A percentile compares a stretch with the other conserved stretches of the same genome.
Conservation (phyloP, 2,797 vertebrate genomes). For the Arnoldichthys spilopterus region DNA sequence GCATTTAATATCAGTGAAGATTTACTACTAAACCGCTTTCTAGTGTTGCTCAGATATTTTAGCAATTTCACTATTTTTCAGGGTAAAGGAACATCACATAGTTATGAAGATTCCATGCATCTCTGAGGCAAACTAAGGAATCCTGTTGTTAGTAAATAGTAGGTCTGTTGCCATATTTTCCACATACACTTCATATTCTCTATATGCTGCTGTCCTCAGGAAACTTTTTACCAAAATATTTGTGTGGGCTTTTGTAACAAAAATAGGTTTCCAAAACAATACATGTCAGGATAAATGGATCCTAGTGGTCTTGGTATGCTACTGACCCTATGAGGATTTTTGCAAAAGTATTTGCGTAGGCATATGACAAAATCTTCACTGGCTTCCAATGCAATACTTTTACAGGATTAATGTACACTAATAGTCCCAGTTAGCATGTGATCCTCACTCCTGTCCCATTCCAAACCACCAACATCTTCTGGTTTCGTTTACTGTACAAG, state of each 20-base stretch:
- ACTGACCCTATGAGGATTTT: slow-evolving; percentile 70
- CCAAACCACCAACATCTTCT: slow-evolving; percentile 81
- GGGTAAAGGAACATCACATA: not conserved
- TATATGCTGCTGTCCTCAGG: not conserved
- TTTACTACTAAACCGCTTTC: not conserved
- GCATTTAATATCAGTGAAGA: not conserved
- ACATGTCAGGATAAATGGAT: slow-evolving; percentile 16
- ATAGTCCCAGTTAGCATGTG: slow-evolving; percentile 76
- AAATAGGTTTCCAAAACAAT: not conserved
- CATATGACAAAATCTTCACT: slow-evolving; percentile 75
- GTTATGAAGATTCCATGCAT: not conserved
- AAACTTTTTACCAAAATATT: not conserved
- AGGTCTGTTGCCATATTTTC: not conserved
- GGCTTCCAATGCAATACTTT: slow-evolving; percentile 73
- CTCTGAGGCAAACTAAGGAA: not conserved
- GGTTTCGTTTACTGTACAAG: slow-evolving; percentile 77
- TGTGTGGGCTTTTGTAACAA: not conserved
- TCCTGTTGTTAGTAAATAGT: not conserved
- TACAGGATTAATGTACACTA: slow-evolving; percentile 76
- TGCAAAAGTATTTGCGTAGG: slow-evolving; percentile 73
- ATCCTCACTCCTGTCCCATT: slow-evolving; percentile 66
- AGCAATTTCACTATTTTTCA: not conserved
- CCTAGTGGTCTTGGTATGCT: slow-evolving; percentile 31
- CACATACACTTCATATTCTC: not conserved
- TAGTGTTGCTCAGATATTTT: not conserved